Percentiles rank a stretch among this genome's conserved stretches.
phyloP scores from a whole-genome alignment of 2,113 vertebrate genomes.

The Callocephalon fimbriatum region DNA sequence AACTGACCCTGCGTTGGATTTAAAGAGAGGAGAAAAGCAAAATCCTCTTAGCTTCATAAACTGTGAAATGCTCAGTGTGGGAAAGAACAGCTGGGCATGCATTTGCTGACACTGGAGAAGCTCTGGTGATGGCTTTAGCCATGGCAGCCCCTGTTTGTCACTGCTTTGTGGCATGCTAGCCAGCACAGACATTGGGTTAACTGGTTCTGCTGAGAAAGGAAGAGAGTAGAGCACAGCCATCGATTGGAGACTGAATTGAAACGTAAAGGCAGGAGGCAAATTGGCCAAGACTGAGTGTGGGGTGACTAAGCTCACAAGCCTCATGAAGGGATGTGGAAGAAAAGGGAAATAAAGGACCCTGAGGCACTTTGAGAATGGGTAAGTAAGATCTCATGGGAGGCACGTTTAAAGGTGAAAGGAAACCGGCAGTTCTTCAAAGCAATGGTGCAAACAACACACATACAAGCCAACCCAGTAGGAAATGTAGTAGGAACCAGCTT shows the following conservation, averaged over 20 bases:
- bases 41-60: background rate
- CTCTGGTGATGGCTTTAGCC: background rate
- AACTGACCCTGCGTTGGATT: fast-evolving
- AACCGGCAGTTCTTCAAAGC: constrained; percentile 24
- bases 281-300: fast-evolving
- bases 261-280: background rate
- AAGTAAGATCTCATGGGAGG: background rate
- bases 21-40: background rate
- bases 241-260: background rate
- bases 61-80: background rate
- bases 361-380: fast-evolving
- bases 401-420: background rate
- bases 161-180: background rate
- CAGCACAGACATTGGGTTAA: background rate
- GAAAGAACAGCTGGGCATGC: background rate
- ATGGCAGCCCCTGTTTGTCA: fast-evolving
- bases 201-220: background rate
- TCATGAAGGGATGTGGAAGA: fast-evolving
- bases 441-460: background rate
- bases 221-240: background rate
- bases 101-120: fast-evolving
- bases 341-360: fast-evolving
- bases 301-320: background rate
- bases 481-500: background rate
- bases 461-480: background rate